Conservation (phyloP, 2,113 vertebrate species). For the Paradoxurus hermaphroditus region DNA sequence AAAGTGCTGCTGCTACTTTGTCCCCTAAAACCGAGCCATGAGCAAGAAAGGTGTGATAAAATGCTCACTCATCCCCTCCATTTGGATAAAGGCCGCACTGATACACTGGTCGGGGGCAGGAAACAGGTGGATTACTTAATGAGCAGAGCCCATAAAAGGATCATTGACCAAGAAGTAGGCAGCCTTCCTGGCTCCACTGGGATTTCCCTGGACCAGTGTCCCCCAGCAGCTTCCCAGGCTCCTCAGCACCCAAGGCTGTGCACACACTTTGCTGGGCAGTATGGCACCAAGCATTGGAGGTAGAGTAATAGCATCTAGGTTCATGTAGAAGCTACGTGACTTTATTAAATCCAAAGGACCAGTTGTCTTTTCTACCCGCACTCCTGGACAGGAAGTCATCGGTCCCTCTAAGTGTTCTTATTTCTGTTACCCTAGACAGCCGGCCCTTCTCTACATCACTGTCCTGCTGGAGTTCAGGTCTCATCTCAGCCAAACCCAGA, state of each 20-base stretch:
- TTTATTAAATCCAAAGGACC: background rate
- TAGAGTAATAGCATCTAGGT: background rate
- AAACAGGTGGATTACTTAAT: background rate
- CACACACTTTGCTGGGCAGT: background rate
- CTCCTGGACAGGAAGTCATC: background rate
- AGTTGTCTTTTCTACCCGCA: background rate
- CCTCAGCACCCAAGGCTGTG: background rate
- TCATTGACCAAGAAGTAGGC: background rate
- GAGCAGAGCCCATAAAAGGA: background rate
- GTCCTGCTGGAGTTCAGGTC: background rate
- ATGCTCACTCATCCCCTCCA: background rate
- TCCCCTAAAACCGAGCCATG: background rate
- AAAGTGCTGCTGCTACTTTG: too few relatives aligned
- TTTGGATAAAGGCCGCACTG: background rate
- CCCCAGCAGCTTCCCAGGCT: background rate
- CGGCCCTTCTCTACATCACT: background rate
- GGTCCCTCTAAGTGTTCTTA: background rate
- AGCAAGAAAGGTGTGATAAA: too few relatives aligned
- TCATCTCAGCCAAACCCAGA: background rate
- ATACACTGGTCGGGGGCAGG: too few relatives aligned
- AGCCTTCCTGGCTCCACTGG: background rate
- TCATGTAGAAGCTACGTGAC: background rate
- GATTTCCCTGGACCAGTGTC: background rate
- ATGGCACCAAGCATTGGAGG: too few relatives aligned
- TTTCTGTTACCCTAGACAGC: background rate